phyloP scores from a whole-genome alignment of 2,797 vertebrate genomes.

The Premnoplex brunnescens region DNA sequence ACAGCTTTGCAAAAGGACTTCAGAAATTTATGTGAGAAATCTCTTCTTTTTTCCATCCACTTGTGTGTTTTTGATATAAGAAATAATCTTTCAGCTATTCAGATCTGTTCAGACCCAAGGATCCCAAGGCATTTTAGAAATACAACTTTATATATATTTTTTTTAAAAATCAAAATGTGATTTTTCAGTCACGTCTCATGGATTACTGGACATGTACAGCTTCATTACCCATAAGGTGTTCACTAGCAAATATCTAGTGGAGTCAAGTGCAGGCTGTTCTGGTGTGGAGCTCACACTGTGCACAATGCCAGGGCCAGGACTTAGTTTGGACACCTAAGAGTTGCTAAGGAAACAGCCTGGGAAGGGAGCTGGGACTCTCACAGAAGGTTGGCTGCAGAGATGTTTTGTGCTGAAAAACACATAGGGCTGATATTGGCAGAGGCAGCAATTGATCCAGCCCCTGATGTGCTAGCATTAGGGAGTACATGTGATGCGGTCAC shows the following conservation, averaged over 20 bases:
- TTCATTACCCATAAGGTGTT: neutral
- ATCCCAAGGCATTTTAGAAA: neutral
- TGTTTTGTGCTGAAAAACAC: neutral
- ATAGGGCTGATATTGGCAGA: neutral
- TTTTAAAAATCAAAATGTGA: neutral
- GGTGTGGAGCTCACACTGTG: neutral
- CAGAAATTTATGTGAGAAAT: neutral
- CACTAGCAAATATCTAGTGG: neutral
- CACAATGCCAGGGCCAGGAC: neutral
- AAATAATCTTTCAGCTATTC: neutral
- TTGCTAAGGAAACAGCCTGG: conserved; percentile 60
- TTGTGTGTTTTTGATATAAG: neutral
- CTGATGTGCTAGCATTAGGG: neutral
- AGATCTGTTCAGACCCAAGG: neutral
- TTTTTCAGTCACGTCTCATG: neutral
- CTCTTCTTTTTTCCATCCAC: neutral
- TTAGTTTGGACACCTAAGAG: neutral
- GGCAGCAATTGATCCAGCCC: neutral
- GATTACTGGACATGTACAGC: neutral
- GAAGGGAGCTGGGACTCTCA: neutral
- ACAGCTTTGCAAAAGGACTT: neutral
- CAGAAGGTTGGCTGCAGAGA: neutral
- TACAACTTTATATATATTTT: neutral
- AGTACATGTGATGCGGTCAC: neutral
- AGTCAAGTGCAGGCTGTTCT: neutral